phyloP scores from a whole-genome alignment of 2,113 vertebrate genomes.

The Smithornis capensis region DNA sequence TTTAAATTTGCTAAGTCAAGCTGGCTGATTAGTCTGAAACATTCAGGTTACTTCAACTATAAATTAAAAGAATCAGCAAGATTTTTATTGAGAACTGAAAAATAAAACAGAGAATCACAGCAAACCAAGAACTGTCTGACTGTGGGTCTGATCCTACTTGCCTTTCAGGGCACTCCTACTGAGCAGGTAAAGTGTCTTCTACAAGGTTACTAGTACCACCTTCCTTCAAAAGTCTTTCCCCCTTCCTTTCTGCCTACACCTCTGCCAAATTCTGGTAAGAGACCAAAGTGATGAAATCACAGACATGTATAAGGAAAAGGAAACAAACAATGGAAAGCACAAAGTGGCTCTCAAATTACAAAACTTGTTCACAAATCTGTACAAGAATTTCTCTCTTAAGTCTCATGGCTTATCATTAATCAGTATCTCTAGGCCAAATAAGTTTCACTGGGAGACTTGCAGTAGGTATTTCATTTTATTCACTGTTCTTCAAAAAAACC shows the following conservation, averaged over 20 bases:
- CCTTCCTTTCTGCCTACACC: not conserved
- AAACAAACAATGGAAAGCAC: not conserved
- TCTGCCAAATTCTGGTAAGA: not conserved
- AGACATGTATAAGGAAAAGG: not conserved
- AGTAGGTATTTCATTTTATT: not conserved
- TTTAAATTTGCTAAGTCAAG: not conserved
- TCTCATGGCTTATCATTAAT: not conserved
- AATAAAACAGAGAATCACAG: not conserved
- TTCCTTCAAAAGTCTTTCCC: not conserved
- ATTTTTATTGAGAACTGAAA: constrained; percentile 3
- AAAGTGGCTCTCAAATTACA: not conserved
- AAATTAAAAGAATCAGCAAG: constrained; percentile 42
- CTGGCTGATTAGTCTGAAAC: not conserved
- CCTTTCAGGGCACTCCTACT: not conserved
- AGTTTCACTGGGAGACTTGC: not conserved
- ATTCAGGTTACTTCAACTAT: not conserved
- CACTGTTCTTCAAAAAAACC: not conserved
- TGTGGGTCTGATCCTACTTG: not conserved
- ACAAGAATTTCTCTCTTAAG: not conserved
- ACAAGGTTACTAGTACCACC: not conserved
- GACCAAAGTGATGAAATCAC: not conserved
- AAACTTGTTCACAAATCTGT: not conserved
- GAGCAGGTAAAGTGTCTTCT: not conserved
- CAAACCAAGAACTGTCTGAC: not conserved
- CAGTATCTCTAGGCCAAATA: not conserved